Conservation (phyloP, 2,888 invertebrate species). For the Tethea ocularis region DNA sequence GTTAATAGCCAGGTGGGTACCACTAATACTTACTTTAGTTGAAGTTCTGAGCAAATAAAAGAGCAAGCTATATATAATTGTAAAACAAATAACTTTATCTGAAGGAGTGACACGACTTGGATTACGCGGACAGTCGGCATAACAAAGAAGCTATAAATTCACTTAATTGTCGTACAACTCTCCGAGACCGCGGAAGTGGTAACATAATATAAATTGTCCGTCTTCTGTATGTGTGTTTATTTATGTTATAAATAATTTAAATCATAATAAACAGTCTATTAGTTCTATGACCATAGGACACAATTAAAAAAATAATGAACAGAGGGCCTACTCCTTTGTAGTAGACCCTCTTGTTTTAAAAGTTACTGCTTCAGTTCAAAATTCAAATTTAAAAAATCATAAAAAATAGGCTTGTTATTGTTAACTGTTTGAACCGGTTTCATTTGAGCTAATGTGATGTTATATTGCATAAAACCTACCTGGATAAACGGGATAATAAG, state of each 20-base stretch:
- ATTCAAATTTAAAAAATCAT: too few relatives aligned
- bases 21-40: neutral
- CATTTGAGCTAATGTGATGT: too few relatives aligned
- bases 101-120: neutral
- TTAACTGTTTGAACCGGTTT: too few relatives aligned
- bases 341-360: too few relatives aligned
- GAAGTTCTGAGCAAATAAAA: neutral
- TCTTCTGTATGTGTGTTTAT: neutral
- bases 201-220: neutral
- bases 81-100: neutral
- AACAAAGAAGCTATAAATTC: slow-evolving; percentile 1
- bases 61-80: neutral
- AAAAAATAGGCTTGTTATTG: too few relatives aligned
- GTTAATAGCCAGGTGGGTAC: too few relatives aligned
- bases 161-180: slow-evolving; percentile 2
- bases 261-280: neutral
- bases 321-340: too few relatives aligned
- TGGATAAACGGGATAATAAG: too few relatives aligned
- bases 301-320: too few relatives aligned
- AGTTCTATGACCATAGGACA: neutral
- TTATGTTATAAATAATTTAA: neutral
- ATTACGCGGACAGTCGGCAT: neutral
- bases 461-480: too few relatives aligned
- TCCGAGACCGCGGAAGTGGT: neutral
- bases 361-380: too few relatives aligned